phyloP scores from a whole-genome alignment of 1,140 invertebrate genomes.

The Cydia pomonella region DNA sequence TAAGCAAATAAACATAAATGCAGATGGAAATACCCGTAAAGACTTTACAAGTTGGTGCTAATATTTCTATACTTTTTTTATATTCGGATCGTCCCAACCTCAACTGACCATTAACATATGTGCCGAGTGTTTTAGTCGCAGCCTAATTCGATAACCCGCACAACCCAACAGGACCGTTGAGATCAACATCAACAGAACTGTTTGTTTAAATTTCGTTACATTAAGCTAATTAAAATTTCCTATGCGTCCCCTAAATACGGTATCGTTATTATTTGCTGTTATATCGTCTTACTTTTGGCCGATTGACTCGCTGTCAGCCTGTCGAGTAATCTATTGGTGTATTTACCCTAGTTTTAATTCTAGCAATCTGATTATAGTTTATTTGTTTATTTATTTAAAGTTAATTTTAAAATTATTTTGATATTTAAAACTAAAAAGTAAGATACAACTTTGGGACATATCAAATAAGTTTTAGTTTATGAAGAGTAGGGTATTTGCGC shows the following conservation, averaged over 20 bases:
- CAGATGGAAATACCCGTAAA: too few relatives aligned
- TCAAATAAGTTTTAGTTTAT: too few relatives aligned
- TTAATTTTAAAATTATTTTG: too few relatives aligned
- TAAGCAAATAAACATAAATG: too few relatives aligned
- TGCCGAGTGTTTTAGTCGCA: not conserved
- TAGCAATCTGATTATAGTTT: not conserved
- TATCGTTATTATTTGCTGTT: not conserved
- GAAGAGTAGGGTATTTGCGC: too few relatives aligned
- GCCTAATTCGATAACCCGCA: not conserved
- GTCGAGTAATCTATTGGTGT: not conserved
- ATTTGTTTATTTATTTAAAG: too few relatives aligned
- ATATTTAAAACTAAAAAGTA: too few relatives aligned
- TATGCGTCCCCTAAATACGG: not conserved
- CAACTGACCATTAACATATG: not conserved
- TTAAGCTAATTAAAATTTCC: constrained; percentile 24
- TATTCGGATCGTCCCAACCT: too few relatives aligned
- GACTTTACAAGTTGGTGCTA: too few relatives aligned
- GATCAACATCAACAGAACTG: too few relatives aligned
- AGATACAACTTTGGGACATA: too few relatives aligned
- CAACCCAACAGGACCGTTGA: not conserved
- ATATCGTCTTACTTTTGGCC: not conserved
- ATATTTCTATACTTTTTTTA: too few relatives aligned
- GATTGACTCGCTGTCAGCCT: not conserved
- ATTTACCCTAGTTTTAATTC: not conserved
- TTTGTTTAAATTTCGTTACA: constrained; percentile 12